A percentile compares a stretch with the other conserved stretches of the same genome.
phyloP scores from a whole-genome alignment of 2,113 vertebrate species.

The Columba livia region DNA sequence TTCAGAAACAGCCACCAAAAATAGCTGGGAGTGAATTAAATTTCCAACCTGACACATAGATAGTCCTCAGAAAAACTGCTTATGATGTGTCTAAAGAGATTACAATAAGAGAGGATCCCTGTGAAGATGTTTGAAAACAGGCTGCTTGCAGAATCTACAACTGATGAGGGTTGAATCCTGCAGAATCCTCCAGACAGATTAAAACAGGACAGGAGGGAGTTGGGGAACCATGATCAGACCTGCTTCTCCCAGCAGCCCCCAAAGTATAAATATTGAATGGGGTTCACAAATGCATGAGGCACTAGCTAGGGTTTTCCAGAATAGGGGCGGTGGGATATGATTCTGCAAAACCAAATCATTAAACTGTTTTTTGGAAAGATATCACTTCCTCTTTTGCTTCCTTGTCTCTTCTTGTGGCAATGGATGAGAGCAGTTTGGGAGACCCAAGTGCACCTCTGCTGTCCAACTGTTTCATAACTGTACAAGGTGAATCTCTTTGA shows the following conservation, averaged over 20 bases:
- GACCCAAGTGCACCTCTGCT: not conserved
- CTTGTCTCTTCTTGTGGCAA: not conserved
- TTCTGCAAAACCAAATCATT: not conserved
- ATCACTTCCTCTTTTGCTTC: not conserved
- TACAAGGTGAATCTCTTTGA: not conserved
- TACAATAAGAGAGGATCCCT: not conserved
- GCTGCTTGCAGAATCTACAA: not conserved
- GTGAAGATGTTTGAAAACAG: not conserved
- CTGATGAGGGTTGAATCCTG: not conserved
- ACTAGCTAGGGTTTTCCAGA: not conserved
- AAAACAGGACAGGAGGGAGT: not conserved
- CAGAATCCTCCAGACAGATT: not conserved
- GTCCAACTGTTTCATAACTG: not conserved
- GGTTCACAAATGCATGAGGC: not conserved
- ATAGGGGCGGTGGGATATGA: fast-evolving
- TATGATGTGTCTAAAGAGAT: not conserved
- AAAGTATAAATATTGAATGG: not conserved
- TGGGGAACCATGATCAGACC: not conserved
- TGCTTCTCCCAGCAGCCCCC: not conserved
- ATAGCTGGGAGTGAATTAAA: not conserved
- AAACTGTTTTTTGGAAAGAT: not conserved
- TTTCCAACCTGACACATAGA: not conserved
- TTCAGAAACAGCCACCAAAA: not conserved
- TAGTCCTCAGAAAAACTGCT: not conserved
- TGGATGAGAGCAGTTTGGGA: not conserved